Evolutionary conservation across 2,888 invertebrate species (phyloP), one percentile per base, ranked within the genome.

Genomic region (Pasiphila rectangulata): DNA sequence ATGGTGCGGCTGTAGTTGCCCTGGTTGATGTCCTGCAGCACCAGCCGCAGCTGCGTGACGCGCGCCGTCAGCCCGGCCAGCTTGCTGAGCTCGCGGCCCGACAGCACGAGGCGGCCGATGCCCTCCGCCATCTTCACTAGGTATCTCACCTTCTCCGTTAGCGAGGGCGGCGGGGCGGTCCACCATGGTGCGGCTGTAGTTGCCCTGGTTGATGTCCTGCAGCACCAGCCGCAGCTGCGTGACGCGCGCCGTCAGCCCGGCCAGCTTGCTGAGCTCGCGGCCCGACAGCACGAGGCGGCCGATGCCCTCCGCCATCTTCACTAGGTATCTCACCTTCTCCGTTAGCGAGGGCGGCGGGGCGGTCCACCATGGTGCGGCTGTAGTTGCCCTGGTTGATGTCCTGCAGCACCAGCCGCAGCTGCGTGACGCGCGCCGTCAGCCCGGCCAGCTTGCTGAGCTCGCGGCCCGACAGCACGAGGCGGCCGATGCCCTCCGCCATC

Each of bases 21-120:
- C 24, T 90, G 88, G 68, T 95, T 95, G 47, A 97, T 83, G 60
- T 96, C 98, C 25, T 92, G 90, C 3, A 99, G 88, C 4, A 98
- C 98, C 17, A 91, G 90, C 41, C 94, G 91, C 21, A 99, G 90
- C 67, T 98, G 96, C 12, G 96, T 97, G 32, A 99, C 96, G 36
- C 99, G 99, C 99, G n/a, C n/a, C n/a, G n/a, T n/a, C 67, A 98
- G 97, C 0, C 98, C 99, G 16, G 98, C 97, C 50, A 99, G 84
- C 56, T 97, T 92, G 7, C 98, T 97, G 84, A 99, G 90, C 79
- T 99, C 98, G 43, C 98, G 91, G 0, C 98, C 98, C 0, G 99
- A 98, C 56, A 98, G 87, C 1, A 99, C 97, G 34, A 99, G 89
- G 25, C 99, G 92, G 0, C 99, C 99, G 64, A 99, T 97, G 1